A percentile compares a stretch with the other conserved stretches of the same genome.
Conservation (phyloP, 1,140 invertebrate genomes). For the Ostrea edulis region DNA sequence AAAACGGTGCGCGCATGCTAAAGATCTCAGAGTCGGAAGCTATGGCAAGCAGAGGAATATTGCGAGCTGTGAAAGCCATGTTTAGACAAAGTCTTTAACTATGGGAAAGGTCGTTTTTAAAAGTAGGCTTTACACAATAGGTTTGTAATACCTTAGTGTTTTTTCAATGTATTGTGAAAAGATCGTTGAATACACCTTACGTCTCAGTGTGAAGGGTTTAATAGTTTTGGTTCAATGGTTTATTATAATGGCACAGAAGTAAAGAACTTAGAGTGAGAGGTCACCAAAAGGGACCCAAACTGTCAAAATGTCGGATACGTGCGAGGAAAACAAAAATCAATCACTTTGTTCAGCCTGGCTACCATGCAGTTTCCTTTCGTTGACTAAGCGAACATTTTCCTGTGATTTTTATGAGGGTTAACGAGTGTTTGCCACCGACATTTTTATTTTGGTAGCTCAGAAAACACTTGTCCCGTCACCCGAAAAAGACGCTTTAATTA, state of each 20-base stretch:
- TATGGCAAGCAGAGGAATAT: not conserved
- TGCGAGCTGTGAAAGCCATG: not conserved
- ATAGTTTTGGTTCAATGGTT: constrained; percentile 22
- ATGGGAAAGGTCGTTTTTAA: constrained; percentile 1
- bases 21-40: not conserved
- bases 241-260: constrained; percentile 10
- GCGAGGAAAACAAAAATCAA: not conserved
- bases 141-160: not conserved
- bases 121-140: not conserved
- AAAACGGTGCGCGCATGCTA: constrained; percentile 28
- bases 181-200: constrained; percentile 20
- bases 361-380: not conserved
- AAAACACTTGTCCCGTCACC: not conserved
- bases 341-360: not conserved
- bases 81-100: constrained; percentile 17
- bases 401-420: not conserved
- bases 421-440: not conserved
- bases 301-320: not conserved
- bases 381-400: not conserved
- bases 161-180: constrained; percentile 34
- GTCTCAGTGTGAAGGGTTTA: not conserved
- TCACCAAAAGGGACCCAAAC: not conserved
- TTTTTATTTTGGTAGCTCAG: not conserved
- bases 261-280: not conserved
- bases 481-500: not conserved